Conservation (phyloP, 2,888 invertebrate species). For the Leptopilina myrica region DNA sequence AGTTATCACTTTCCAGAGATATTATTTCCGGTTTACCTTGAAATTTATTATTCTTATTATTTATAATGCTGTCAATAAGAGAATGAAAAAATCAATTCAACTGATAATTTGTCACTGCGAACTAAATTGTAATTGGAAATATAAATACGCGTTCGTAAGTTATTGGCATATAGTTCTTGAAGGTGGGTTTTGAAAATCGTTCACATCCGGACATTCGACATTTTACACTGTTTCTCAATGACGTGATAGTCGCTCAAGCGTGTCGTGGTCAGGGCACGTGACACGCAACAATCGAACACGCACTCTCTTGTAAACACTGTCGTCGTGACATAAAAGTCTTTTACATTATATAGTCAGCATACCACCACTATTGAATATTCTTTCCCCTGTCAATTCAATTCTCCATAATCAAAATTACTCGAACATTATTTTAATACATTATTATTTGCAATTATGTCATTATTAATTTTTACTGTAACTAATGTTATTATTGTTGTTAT, state of each 20-base stretch:
- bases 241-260: slow-evolving; percentile 51
- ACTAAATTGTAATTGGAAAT: neutral
- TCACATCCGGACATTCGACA: neutral
- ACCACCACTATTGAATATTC: neutral
- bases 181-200: neutral
- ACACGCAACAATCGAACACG: slow-evolving; percentile 68
- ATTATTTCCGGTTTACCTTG: too few species aligned
- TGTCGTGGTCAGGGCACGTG: slow-evolving; percentile 59
- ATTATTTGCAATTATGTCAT: too few species aligned
- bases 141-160: too few species aligned
- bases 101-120: too few species aligned
- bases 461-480: too few species aligned
- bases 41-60: too few species aligned
- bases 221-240: slow-evolving; percentile 18
- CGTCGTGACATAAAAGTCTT: slow-evolving; percentile 40
- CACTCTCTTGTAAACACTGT: slow-evolving; percentile 61
- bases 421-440: too few species aligned
- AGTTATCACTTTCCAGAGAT: too few species aligned
- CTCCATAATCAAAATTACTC: neutral
- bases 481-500: too few species aligned
- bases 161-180: neutral
- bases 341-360: neutral
- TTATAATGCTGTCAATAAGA: too few species aligned
- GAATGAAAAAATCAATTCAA: too few species aligned
- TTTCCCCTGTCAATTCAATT: slow-evolving; percentile 1